phyloP scores from a whole-genome alignment of 2,113 vertebrate species.

The Glareola pratincola region DNA sequence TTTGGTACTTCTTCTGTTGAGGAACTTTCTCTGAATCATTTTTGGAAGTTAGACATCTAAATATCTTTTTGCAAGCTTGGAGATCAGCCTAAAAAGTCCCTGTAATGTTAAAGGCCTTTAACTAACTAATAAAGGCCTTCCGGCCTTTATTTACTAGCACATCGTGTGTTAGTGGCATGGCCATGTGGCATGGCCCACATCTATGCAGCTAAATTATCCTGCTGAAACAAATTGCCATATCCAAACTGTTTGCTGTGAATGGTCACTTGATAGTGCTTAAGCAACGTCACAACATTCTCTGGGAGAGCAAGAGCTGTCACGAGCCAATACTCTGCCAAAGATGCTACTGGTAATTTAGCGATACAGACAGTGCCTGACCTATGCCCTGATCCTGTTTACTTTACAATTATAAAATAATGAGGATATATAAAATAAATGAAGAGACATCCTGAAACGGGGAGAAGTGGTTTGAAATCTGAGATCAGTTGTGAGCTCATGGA shows the following conservation, averaged over 20 bases:
- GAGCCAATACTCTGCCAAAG: neutral
- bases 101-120: neutral
- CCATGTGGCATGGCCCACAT: neutral
- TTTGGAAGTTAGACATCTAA: neutral
- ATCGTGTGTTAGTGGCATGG: neutral
- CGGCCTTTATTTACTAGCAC: neutral
- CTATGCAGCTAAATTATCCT: neutral
- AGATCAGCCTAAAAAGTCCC: neutral
- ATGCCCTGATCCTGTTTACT: neutral
- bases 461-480: neutral
- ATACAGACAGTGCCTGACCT: neutral
- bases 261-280: neutral
- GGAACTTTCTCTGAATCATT: neutral
- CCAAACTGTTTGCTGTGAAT: neutral
- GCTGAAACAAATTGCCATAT: neutral
- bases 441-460: neutral
- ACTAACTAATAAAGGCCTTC: neutral
- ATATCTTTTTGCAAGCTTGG: neutral
- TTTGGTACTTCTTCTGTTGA: neutral
- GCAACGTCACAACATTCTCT: neutral
- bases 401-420: neutral
- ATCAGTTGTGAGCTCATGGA: neutral
- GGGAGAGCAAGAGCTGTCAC: neutral
- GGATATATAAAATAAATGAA: neutral
- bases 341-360: neutral